Conservation (phyloP, 2,113 vertebrate species). For the Shinisaurus crocodilurus region DNA sequence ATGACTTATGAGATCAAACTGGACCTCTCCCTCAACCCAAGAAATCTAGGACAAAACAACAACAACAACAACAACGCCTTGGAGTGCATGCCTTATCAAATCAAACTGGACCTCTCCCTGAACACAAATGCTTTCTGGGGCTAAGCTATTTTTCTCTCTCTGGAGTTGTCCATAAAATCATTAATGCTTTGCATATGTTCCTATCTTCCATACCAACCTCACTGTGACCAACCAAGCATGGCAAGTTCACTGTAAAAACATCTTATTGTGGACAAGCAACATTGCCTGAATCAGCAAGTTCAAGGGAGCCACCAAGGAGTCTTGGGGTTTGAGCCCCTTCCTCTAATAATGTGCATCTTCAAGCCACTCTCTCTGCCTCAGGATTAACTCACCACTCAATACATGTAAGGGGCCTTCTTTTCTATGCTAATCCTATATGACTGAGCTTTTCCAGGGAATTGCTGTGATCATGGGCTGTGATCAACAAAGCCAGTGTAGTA, state of each 20-base stretch:
- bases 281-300: constrained; percentile 36
- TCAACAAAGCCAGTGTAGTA: not conserved
- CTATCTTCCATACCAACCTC: constrained; percentile 29
- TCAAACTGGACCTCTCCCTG: not conserved
- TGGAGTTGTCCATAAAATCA: constrained; percentile 27
- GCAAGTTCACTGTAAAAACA: constrained; percentile 56
- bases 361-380: not conserved
- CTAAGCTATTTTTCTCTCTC: constrained; percentile 25
- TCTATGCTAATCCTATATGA: constrained; percentile 29
- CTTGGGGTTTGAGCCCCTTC: constrained; percentile 48
- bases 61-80: not conserved
- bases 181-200: constrained; percentile 12
- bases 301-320: constrained; percentile 46
- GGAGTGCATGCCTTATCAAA: not conserved
- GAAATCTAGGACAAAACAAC: not conserved
- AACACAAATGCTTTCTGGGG: constrained; percentile 11
- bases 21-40: no score
- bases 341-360: constrained; percentile 24
- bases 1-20: no score
- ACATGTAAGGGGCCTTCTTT: constrained; percentile 2
- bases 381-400: constrained; percentile 31
- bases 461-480: constrained; percentile 13
- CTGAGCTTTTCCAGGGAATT: constrained; percentile 41
- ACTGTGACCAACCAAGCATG: constrained; percentile 46
- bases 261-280: constrained; percentile 43